A percentile compares a stretch with the other conserved stretches of the same genome.
Conservation (phyloP, 2,888 invertebrate genomes). For the Hemistola chrysoprasaria region DNA sequence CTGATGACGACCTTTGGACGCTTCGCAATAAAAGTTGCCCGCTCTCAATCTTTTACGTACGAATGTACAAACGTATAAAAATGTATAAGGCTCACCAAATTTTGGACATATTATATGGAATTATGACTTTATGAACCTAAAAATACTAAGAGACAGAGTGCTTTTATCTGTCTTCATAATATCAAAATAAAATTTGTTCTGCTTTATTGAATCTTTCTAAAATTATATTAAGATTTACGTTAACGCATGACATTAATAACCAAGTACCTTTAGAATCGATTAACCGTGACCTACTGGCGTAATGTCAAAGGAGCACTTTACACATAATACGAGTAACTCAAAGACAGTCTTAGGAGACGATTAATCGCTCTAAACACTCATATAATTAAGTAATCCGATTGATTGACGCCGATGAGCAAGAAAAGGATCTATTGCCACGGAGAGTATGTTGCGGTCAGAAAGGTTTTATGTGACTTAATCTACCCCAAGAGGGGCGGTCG, state of each 20-base stretch:
- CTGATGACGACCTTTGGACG: conserved; percentile 40
- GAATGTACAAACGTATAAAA: conserved; percentile 18
- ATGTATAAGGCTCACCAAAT: conserved; percentile 24
- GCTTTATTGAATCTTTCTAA: neutral
- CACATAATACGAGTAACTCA: too few species aligned
- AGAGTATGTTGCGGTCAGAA: conserved; percentile 60
- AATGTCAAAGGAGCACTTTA: too few species aligned
- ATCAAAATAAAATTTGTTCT: conserved; percentile 2
- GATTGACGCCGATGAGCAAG: conserved; percentile 45
- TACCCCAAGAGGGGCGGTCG: conserved; percentile 51
- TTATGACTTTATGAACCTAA: conserved; percentile 15
- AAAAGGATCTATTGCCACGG: conserved; percentile 50
- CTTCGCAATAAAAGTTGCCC: conserved; percentile 37
- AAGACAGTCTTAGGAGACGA: too few species aligned
- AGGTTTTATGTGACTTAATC: conserved; percentile 75
- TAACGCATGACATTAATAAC: too few species aligned
- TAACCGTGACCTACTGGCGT: too few species aligned
- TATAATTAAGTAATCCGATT: conserved; percentile 18
- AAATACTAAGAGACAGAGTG: conserved; percentile 9
- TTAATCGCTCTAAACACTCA: too few species aligned
- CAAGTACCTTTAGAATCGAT: too few species aligned
- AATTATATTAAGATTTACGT: too few species aligned
- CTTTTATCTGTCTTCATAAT: conserved; percentile 6
- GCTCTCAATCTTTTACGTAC: conserved; percentile 29
- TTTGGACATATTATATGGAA: conserved; percentile 12